phyloP scores from a whole-genome alignment of 2,797 vertebrate genomes.

The Sebastes dallii region DNA sequence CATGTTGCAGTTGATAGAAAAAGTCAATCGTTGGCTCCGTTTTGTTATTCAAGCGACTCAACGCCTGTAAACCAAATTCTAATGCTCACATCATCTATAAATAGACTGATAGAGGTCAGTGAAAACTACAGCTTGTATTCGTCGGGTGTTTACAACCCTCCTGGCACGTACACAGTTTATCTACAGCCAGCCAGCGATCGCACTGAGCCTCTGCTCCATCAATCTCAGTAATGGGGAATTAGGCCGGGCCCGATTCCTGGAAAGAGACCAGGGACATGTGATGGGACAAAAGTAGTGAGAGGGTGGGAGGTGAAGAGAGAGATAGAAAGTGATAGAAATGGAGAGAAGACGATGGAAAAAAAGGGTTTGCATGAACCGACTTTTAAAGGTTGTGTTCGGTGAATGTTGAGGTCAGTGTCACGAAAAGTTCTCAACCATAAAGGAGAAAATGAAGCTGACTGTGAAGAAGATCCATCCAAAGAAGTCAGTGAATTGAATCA shows the following conservation, averaged over 20 bases:
- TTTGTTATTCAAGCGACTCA: background rate
- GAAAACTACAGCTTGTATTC: conserved; percentile 13
- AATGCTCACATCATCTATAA: background rate
- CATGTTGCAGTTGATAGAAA: background rate
- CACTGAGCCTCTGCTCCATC: conserved; percentile 33
- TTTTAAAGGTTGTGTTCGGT: background rate
- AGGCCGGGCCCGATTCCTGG: conserved; percentile 55
- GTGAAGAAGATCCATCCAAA: background rate
- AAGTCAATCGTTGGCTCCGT: too few relatives aligned
- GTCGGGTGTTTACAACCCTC: conserved; percentile 14
- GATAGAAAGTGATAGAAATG: background rate
- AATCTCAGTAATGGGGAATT: conserved; percentile 70
- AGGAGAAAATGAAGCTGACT: background rate
- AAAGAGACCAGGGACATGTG: conserved; percentile 55
- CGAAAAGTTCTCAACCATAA: too few relatives aligned
- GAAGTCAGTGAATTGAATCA: background rate
- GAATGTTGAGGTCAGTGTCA: background rate
- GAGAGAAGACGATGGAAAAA: background rate
- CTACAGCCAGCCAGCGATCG: conserved; percentile 24
- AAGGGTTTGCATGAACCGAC: background rate
- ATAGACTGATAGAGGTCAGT: conserved; percentile 18
- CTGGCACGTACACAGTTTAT: conserved; percentile 13
- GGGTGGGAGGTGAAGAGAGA: background rate
- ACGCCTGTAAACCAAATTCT: background rate
- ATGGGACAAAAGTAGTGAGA: background rate